These are phyloP conservation scores for Eupeodes corollae DNA, from an alignment of 1,140 invertebrate genomes.

Conservation along the genomic window DNA sequence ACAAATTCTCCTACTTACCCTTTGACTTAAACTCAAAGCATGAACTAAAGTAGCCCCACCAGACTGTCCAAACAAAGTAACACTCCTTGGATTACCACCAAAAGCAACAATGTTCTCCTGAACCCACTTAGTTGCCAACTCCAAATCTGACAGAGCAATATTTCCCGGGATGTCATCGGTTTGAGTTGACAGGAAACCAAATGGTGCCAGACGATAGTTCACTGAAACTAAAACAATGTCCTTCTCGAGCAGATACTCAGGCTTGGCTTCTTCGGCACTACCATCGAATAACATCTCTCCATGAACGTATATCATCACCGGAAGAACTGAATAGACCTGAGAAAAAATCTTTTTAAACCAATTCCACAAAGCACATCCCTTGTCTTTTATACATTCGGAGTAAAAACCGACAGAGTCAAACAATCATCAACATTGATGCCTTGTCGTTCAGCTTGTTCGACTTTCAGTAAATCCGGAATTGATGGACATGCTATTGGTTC, in stretches of 20 bases:
- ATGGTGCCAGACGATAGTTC: constrained; percentile 64
- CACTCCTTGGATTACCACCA: constrained; percentile 49
- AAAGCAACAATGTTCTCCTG: constrained; percentile 50
- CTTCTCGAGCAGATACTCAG: constrained; percentile 60
- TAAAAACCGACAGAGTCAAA: constrained; percentile 22
- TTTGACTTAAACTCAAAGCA: constrained; percentile 36
- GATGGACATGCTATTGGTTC: constrained; percentile 22
- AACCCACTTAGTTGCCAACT: constrained; percentile 51
- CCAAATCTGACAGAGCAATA: constrained; percentile 52
- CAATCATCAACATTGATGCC: constrained; percentile 28
- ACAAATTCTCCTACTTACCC: not conserved
- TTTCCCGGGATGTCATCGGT: constrained; percentile 51
- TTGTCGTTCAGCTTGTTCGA: constrained; percentile 13
- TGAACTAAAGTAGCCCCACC: constrained; percentile 43
- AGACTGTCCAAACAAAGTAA: constrained; percentile 49
- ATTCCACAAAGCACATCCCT: not conserved
- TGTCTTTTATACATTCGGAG: constrained; percentile 9
- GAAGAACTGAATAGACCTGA: constrained; percentile 7
- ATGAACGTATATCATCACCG: constrained; percentile 34
- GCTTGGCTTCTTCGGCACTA: constrained; percentile 48
- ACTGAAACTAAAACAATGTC: constrained; percentile 65
- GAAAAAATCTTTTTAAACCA: not conserved
- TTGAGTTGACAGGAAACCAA: constrained; percentile 43
- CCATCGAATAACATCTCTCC: constrained; percentile 36
- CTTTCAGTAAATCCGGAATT: constrained; percentile 21